Evolutionary conservation across 2,888 invertebrate genomes (phyloP), one percentile per base, ranked within the genome.

Genomic region (Andricus quercusramuli): DNA sequence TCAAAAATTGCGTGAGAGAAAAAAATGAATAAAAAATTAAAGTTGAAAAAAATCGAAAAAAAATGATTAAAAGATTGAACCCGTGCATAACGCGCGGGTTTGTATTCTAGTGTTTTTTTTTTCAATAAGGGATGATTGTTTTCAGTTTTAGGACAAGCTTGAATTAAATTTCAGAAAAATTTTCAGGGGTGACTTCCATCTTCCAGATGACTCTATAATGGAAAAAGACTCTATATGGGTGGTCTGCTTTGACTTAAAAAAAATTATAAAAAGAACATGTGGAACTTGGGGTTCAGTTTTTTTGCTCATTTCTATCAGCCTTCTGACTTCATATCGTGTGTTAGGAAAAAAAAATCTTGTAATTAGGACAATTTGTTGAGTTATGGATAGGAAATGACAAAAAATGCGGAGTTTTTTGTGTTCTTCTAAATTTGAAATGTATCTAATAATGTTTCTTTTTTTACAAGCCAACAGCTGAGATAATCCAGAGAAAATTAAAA

Each of bases 141-240:
- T 2, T 22, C 9, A 37, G 8, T 37, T 37, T 37, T 9, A 9
- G 59, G n/a, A n/a, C 4, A 25, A 11, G 22, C n/a, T 62, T 62
- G 8, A 25, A 22, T 62, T 13, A 22, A 62, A 62, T 62, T 62
- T 62, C 3, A 13, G 59, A 13, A 13, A 62, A 22, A 25, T 13
- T 22, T 22, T 2, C 13, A 13, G 11, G 59, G 59, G 25, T 62
- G 25, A 62, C 22, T 62, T 62, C 59, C 59, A 25, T 62, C 59
- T 62, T 62, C 59, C 59, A 62, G 59, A 62, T 62, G 59, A 62
- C 59, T 62, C 6, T 62, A 13, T 41, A 62, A 62, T 62, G 59
- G 22, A 25, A 62, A 62, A 25, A 62, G 20, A 22, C 59, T 59
- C 59, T 25, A 25, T 22, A 11, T 62, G 59, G 59, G 59, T 62